Evolutionary conservation across 2,888 invertebrate genomes (phyloP), one percentile per base, ranked within the genome.

Genomic region (Keiferia lycopersicella): DNA sequence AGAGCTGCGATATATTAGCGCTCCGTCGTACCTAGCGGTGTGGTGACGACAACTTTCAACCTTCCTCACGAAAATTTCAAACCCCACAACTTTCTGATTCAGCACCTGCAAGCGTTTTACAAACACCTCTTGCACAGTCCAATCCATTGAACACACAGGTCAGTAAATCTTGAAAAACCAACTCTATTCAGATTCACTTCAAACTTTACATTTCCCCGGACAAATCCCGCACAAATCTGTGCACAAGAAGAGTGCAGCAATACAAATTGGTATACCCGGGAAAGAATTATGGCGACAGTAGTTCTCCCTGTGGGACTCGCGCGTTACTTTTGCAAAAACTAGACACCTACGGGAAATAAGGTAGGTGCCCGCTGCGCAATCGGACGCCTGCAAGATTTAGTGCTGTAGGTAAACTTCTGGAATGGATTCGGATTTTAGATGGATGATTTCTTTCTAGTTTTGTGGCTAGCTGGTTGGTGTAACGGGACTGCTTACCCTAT

Each of bases 161-260:
- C 45, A 45, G n/a, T 45, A 67, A 61, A 66, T 68, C 70, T 65
- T 77, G 75, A n/a, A 45, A 45, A 45, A n/a, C 45, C 45, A 45
- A 45, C 45, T n/a, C 45, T 11, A 16, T 20, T 51, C 22, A 53
- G 18, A 22, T 53, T 53, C 51, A 26, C 51, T 53, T 22, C 66
- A 65, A 48, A 48, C 65, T 57, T 57, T 57, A 34, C 16, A 34
- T 57, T 57, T 34, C 57, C 30, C n/a, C 10, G 16, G 57, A 53
- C 51, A 53, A 53, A 53, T 53, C 51, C 51, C 51, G 14, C 22
- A 53, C 51, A 53, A 53, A 53, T 53, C 51, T 53, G 51, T 53
- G 22, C 22, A 53, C 22, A 53, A 53, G 51, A 53, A 22, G 51
- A 53, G 51, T 53, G 51, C 26, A 53, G 51, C 51, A 26, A 53